These are phyloP conservation scores for Periophthalmus modestus DNA, from an alignment of 2,113 vertebrate genomes.

Conservation along the genomic window DNA sequence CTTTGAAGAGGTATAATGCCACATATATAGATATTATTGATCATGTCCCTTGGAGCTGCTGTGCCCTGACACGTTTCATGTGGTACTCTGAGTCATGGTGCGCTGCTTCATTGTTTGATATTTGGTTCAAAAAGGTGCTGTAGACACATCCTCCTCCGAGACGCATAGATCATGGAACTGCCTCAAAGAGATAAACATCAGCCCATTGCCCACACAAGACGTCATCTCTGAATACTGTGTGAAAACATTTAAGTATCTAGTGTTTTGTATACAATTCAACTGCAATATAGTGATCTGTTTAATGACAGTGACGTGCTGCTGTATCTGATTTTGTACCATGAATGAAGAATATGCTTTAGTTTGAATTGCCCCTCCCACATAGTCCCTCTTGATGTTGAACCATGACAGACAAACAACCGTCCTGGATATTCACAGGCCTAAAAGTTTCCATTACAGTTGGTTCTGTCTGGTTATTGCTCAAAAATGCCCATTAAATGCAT, in stretches of 20 bases:
- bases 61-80: constrained; percentile 5
- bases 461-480: too few relatives aligned
- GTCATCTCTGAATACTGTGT: constrained; percentile 40
- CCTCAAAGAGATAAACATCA: constrained; percentile 54
- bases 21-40: constrained; percentile 15
- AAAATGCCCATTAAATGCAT: too few relatives aligned
- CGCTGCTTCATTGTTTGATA: constrained; percentile 30
- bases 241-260: constrained; percentile 14
- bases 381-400: too few relatives aligned
- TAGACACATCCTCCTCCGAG: constrained; percentile 40
- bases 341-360: too few relatives aligned
- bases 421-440: too few relatives aligned
- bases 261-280: constrained; percentile 12
- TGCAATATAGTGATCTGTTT: too few relatives aligned
- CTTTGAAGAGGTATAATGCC: neutral
- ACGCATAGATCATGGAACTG: constrained; percentile 38
- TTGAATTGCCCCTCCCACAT: too few relatives aligned
- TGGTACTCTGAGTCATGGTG: constrained; percentile 33
- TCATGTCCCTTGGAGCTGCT: constrained; percentile 14
- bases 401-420: too few relatives aligned
- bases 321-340: too few relatives aligned
- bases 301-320: too few relatives aligned
- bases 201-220: constrained; percentile 47
- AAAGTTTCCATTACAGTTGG: too few relatives aligned
- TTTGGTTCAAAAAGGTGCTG: constrained; percentile 37